Evolutionary conservation across 2,113 vertebrate genomes (phyloP).

Genomic region (Varanus komodoensis): DNA sequence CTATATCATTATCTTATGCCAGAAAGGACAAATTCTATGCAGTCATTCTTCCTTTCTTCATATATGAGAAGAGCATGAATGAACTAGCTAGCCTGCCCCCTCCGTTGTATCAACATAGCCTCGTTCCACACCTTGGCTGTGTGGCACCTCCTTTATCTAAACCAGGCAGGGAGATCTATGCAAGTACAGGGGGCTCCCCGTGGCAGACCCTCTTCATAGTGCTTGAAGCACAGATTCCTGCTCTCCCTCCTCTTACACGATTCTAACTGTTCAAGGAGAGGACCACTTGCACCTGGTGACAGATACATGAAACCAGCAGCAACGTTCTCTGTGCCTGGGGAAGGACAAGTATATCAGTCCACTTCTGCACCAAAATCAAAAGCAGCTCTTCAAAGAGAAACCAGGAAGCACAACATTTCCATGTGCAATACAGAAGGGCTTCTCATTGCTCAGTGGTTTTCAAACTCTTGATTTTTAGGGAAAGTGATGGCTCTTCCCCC

Average conservation of each 20-base stretch:
- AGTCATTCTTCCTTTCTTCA: not conserved
- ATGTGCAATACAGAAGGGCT: not conserved
- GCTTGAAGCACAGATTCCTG: no score
- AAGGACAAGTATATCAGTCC: not conserved
- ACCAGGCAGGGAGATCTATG: not conserved
- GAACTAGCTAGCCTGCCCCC: not conserved
- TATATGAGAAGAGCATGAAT: not conserved
- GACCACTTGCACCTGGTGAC: not conserved
- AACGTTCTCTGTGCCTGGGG: not conserved
- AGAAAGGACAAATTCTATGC: not conserved
- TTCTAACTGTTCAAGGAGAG: not conserved
- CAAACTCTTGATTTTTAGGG: not conserved
- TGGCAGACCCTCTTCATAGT: not conserved
- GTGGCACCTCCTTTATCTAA: no score
- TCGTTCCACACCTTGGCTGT: not conserved
- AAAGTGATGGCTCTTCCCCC: not conserved
- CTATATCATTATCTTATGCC: not conserved
- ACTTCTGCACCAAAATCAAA: not conserved
- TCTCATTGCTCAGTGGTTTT: not conserved
- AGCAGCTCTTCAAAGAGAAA: conserved; percentile 3
- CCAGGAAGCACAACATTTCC: not conserved
- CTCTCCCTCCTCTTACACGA: not conserved
- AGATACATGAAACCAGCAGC: not conserved
- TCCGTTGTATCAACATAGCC: not conserved
- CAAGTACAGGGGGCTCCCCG: not conserved